A percentile compares a stretch with the other conserved stretches of the same genome.
These are phyloP conservation scores for Hermatobates lingyangjiaoensis DNA, from an alignment of 1,140 invertebrate species.

Conservation along the genomic window DNA sequence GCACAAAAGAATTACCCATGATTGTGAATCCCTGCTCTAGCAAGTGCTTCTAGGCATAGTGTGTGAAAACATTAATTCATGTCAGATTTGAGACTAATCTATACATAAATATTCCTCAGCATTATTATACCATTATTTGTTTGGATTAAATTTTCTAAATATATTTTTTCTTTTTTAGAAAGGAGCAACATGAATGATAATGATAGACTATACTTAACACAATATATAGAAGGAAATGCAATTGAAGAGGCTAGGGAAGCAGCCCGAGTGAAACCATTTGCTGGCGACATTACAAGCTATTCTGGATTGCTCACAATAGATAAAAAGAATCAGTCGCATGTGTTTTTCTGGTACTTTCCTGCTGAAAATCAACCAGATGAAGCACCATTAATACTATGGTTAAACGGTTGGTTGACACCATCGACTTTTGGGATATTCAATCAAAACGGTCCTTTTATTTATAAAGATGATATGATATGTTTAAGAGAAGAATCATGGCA, in stretches of 20 bases:
- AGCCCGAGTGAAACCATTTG: slow-evolving; percentile 11
- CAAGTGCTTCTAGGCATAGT: too few species aligned
- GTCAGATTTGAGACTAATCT: too few species aligned
- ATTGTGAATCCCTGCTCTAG: too few species aligned
- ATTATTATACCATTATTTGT: too few species aligned
- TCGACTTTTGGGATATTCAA: slow-evolving; percentile 52
- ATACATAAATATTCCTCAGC: too few species aligned
- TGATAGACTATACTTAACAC: slow-evolving; percentile 15
- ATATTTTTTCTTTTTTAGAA: too few species aligned
- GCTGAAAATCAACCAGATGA: slow-evolving; percentile 26
- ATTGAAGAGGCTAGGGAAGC: slow-evolving; percentile 8
- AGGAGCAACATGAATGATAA: too few species aligned
- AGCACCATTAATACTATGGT: slow-evolving; percentile 50
- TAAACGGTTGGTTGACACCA: slow-evolving; percentile 51
- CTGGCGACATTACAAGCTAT: slow-evolving; percentile 22
- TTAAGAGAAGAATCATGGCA: slow-evolving; percentile 20
- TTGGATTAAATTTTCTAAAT: too few species aligned
- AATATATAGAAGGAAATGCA: slow-evolving; percentile 9
- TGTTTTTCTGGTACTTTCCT: slow-evolving; percentile 66
- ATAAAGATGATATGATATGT: slow-evolving; percentile 21
- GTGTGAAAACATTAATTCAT: too few species aligned
- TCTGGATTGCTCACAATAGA: slow-evolving; percentile 54
- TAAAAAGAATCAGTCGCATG: slow-evolving; percentile 34
- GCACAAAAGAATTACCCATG: too few species aligned
- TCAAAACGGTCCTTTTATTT: slow-evolving; percentile 32